phyloP scores from a whole-genome alignment of 2,113 vertebrate species.

The Chloropsis hardwickii region DNA sequence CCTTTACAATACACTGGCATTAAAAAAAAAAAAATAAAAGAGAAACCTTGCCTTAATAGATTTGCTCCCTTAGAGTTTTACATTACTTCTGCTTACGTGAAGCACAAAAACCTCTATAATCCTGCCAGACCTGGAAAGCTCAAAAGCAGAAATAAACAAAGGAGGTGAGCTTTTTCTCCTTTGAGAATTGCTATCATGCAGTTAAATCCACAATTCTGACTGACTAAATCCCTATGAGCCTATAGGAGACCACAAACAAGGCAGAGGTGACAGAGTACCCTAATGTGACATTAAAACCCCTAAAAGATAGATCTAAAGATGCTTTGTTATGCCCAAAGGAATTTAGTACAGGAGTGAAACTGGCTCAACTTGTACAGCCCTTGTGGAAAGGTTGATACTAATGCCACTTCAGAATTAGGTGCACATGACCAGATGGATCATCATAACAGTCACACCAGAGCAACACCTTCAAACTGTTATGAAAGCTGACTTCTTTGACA shows the following conservation, averaged over 20 bases:
- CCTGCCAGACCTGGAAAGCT: not conserved
- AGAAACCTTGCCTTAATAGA: not conserved
- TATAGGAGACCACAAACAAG: not conserved
- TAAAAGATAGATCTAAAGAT: not conserved
- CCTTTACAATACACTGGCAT: not conserved
- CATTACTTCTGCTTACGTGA: not conserved
- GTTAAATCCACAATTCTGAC: not conserved
- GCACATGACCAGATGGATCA: accelerated
- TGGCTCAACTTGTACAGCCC: not conserved
- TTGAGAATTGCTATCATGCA: not conserved
- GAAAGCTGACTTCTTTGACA: not conserved
- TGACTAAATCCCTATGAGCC: not conserved
- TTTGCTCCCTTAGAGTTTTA: not conserved
- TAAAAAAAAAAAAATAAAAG: not conserved
- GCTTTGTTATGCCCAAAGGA: not conserved
- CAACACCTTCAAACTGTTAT: not conserved
- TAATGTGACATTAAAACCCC: not conserved
- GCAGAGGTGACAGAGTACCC: not conserved
- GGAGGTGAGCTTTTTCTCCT: not conserved
- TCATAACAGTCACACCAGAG: accelerated
- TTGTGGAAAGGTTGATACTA: not conserved
- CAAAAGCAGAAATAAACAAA: not conserved
- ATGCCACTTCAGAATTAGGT: not conserved
- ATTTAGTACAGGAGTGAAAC: not conserved
- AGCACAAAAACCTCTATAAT: not conserved